Conservation (phyloP, 2,888 invertebrate genomes). For the Rhagium mordax region DNA sequence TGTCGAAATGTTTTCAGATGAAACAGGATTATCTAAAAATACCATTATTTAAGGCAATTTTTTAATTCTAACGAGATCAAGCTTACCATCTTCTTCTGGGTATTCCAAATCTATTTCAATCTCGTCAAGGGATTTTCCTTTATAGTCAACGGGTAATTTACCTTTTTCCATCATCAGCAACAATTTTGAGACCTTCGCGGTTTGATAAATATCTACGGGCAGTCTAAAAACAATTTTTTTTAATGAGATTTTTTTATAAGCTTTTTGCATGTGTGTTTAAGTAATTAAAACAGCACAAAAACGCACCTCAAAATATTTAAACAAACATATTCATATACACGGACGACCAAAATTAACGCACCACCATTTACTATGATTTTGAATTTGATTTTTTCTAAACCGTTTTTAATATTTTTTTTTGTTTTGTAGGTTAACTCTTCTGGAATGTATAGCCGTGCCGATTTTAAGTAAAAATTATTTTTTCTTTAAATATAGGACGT, state of each 20-base stretch:
- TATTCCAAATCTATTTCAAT: slow-evolving; percentile 20
- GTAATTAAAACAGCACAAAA: not conserved
- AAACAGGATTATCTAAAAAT: slow-evolving; percentile 3
- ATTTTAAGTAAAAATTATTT: too few relatives aligned
- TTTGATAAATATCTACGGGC: slow-evolving; percentile 50
- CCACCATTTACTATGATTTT: too few relatives aligned
- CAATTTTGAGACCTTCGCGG: slow-evolving; percentile 49
- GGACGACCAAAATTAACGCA: too few relatives aligned
- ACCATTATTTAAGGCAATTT: not conserved
- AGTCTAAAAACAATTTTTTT: not conserved
- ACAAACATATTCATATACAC: too few relatives aligned
- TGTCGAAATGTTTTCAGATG: not conserved
- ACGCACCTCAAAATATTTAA: too few relatives aligned
- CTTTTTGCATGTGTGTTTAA: not conserved
- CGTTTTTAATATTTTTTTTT: too few relatives aligned
- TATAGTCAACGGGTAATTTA: slow-evolving; percentile 39
- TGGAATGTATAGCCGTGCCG: too few relatives aligned
- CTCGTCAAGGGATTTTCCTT: slow-evolving; percentile 31
- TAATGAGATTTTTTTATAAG: not conserved
- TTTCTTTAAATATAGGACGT: too few relatives aligned
- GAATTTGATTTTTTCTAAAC: too few relatives aligned
- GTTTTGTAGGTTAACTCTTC: too few relatives aligned
- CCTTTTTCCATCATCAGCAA: slow-evolving; percentile 49
- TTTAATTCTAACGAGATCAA: not conserved
- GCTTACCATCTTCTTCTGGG: slow-evolving; percentile 12